Base-by-base conservation (phyloP, 2,888 invertebrate genomes). In the Tiliacea citrago region DNA sequence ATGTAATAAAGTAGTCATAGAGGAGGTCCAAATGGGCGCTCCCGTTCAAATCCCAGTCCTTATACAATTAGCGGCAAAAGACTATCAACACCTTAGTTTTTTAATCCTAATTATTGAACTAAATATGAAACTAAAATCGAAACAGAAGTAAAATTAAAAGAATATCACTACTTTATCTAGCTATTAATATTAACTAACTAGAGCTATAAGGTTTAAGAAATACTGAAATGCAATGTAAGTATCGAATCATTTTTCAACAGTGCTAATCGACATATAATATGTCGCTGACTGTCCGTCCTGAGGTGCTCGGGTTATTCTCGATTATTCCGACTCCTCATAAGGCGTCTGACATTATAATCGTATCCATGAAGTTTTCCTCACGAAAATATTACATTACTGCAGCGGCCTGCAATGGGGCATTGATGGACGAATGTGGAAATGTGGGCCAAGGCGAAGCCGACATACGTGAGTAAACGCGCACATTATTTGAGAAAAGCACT, bases 11-110 rank as follows among this genome's bases (percentile, higher is more conserved):
- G 9, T 39, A n/a, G 39, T 39, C 47, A 35, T 68, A 69, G 18
- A 67, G 35, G 47, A 35, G n/a, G 68, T 49, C 24, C 13, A n/a
- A 71, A 70, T 53, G 42, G n/a, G 69, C 21, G 29, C 10, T 9
- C 29, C 21, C 13, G 67, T 69, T 49, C 24, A 68, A 39, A 69
- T 69, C 18, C 3, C 39, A 21, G 39, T 16, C 21, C 24, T 21
- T 21, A 16, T 42, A 39, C 24, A 57, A 18, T 57, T 18, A 29
- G 29, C 29, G 10, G 6, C 18, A 58, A 58, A 58, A 58, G 2
- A 29, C 18, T 58, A 18, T 29, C 16, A 24, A 29, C 16, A 16
- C 29, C 18, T 57, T 24, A 24, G 57, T 57, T 51, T 51, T 51
- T 21, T 21, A 51, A 21, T 51, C 7, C 5, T 6, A 39, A 4